Conservation (phyloP, 2,888 invertebrate species). For the Nemoura dubitans region DNA sequence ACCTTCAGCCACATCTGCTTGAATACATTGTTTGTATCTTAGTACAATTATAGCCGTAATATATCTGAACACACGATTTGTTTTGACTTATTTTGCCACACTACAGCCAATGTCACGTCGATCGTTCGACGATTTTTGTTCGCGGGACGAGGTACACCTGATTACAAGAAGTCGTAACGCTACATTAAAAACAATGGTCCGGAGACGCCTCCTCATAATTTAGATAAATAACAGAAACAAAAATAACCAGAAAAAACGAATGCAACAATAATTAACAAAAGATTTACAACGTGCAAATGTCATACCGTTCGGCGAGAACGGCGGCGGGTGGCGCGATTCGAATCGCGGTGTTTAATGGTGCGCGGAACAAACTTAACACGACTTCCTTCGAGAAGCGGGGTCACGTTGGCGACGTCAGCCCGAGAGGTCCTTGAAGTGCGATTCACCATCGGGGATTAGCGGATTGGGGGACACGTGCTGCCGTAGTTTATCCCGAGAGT, state of each 20-base stretch:
- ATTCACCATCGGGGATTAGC: too few relatives aligned
- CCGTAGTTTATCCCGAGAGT: too few relatives aligned
- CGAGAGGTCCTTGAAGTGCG: too few relatives aligned
- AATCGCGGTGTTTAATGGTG: too few relatives aligned
- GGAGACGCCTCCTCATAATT: neutral
- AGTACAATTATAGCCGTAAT: constrained; percentile 7
- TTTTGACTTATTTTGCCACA: constrained; percentile 19
- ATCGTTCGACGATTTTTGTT: neutral
- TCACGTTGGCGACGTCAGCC: neutral
- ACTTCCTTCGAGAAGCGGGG: neutral
- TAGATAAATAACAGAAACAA: neutral
- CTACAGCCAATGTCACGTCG: neutral
- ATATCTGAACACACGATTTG: constrained; percentile 25
- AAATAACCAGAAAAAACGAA: constrained; percentile 9
- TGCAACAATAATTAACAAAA: constrained; percentile 7
- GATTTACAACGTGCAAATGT: neutral
- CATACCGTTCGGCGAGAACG: neutral
- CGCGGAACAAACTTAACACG: neutral
- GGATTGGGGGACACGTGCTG: too few relatives aligned
- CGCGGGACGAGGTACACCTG: neutral
- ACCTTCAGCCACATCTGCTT: neutral
- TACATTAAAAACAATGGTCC: neutral
- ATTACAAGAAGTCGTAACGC: neutral
- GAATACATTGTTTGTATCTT: neutral
- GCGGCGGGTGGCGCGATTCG: too few relatives aligned